Conservation (phyloP, 1,140 invertebrate species). For the Drosophila baimaii region DNA sequence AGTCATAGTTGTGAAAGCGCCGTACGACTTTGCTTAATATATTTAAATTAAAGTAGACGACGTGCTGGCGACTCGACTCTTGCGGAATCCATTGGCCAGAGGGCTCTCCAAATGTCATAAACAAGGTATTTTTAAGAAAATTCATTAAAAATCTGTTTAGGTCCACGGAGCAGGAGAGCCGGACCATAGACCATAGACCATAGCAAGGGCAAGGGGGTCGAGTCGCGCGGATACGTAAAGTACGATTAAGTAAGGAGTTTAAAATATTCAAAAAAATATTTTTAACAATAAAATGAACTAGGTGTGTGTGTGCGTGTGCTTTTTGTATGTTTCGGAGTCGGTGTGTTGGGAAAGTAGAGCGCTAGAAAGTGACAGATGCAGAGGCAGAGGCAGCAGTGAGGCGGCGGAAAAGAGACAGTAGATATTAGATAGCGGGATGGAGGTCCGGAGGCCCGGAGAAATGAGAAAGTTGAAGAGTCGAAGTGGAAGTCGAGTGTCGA, state of each 20-base stretch:
- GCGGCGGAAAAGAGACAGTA: constrained; percentile 42
- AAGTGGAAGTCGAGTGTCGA: constrained; percentile 65
- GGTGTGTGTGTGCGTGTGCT: constrained; percentile 51
- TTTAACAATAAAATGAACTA: constrained; percentile 70
- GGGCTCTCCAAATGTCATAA: constrained; percentile 62
- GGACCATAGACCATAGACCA: constrained; percentile 21
- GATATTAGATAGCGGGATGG: constrained; percentile 44
- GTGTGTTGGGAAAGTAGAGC: constrained; percentile 65
- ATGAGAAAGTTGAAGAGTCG: constrained; percentile 78
- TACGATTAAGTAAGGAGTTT: constrained; percentile 42
- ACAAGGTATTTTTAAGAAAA: constrained; percentile 72
- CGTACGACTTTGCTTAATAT: constrained; percentile 75
- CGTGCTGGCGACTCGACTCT: constrained; percentile 64
- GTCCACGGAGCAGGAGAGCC: constrained; percentile 36
- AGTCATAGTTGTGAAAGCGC: constrained; percentile 60
- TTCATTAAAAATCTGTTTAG: constrained; percentile 78
- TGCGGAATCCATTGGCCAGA: constrained; percentile 37
- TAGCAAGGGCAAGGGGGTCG: constrained; percentile 52
- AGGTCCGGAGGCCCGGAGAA: constrained; percentile 48
- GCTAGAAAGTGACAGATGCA: constrained; percentile 75
- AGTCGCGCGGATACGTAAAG: constrained; percentile 54
- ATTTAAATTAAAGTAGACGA: constrained; percentile 75
- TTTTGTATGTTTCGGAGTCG: background rate
- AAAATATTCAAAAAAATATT: constrained; percentile 60
- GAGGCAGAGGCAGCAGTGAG: constrained; percentile 47